Evolutionary conservation across 2,888 invertebrate genomes (phyloP).

Genomic region (Sphecodes monilicornis): DNA sequence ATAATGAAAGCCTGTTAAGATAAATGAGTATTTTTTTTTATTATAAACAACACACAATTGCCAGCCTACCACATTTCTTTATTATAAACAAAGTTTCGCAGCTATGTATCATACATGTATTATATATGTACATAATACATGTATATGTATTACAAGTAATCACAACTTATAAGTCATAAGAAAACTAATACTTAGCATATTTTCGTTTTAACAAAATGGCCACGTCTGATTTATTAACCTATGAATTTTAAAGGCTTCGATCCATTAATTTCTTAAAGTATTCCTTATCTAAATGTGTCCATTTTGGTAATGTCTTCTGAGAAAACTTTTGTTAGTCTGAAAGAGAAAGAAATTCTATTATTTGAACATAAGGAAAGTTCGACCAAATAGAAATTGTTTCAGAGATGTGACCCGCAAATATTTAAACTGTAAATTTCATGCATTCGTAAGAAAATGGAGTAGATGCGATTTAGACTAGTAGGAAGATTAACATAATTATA

Average conservation of each 20-base stretch:
- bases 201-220: background rate
- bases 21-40: background rate
- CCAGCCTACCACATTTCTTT: background rate
- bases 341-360: background rate
- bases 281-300: background rate
- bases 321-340: background rate
- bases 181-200: background rate
- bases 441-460: background rate
- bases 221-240: background rate
- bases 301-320: conserved; percentile 1
- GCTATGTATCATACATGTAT: background rate
- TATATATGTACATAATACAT: no score
- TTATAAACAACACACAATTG: no score
- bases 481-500: background rate
- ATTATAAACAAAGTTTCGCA: background rate
- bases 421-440: background rate
- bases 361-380: no score
- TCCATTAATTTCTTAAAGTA: background rate
- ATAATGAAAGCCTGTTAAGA: background rate
- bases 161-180: background rate
- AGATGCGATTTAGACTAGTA: background rate
- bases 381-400: no score
- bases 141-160: no score
- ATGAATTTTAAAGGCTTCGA: background rate
- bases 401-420: background rate